Evolutionary conservation across 35 echinoderm and acorn worm species (phyloP).

Genomic region (Lytechinus pictus): DNA sequence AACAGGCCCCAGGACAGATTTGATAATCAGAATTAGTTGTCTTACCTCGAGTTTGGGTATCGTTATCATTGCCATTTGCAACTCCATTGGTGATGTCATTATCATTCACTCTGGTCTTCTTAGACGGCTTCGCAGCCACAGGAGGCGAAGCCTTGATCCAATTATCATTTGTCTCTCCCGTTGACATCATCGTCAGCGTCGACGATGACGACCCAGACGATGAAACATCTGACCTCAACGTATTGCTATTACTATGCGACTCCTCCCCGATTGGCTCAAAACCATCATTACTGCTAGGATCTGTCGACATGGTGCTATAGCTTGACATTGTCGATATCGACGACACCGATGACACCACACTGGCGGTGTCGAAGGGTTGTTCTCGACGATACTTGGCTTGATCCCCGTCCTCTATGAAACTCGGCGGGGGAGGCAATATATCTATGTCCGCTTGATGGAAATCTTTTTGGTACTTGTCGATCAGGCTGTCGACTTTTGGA

Average conservation of each 20-base stretch:
- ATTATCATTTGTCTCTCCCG: constrained; percentile 58
- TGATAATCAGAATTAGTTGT: no score
- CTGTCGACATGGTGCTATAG: constrained; percentile 78
- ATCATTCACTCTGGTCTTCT: neutral
- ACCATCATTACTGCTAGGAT: constrained; percentile 76
- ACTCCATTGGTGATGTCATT: constrained; percentile 14
- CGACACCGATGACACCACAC: constrained; percentile 86
- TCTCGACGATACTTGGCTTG: constrained; percentile 63
- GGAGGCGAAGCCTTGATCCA: constrained; percentile 7
- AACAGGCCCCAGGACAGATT: no score
- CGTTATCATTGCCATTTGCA: neutral
- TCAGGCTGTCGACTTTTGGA: neutral
- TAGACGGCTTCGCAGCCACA: constrained; percentile 20
- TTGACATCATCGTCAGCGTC: constrained; percentile 66
- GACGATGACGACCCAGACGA: constrained; percentile 62
- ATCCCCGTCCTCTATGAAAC: constrained; percentile 62
- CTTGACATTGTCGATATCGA: constrained; percentile 91
- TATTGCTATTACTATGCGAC: constrained; percentile 56
- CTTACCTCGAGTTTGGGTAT: neutral
- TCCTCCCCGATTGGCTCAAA: constrained; percentile 66
- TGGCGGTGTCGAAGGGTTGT: constrained; percentile 76
- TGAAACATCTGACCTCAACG: constrained; percentile 64
- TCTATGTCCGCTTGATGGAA: neutral
- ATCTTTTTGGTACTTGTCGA: constrained; percentile 29
- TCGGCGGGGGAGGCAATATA: constrained; percentile 70